phyloP scores from a whole-genome alignment of 1,140 invertebrate species.

The Yoshiicerus persimilis region DNA sequence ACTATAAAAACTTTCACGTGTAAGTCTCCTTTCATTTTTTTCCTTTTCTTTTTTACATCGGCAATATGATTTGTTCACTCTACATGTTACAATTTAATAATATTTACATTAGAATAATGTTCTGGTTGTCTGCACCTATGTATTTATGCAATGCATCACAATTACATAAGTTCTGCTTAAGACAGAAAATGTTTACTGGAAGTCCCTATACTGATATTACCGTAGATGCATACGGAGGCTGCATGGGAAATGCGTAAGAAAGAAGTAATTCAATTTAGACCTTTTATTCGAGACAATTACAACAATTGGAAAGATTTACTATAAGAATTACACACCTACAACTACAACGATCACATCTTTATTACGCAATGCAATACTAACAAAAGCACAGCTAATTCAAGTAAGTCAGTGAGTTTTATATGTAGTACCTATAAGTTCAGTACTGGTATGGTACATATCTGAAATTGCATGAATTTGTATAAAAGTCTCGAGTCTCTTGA shows the following conservation, averaged over 20 bases:
- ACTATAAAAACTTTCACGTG: neutral
- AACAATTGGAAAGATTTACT: neutral
- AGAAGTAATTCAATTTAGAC: neutral
- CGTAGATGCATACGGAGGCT: neutral
- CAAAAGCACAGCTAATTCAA: neutral
- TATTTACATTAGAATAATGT: neutral
- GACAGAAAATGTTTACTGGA: neutral
- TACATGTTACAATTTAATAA: too few relatives aligned
- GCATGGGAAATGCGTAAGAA: neutral
- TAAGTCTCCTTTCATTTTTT: neutral
- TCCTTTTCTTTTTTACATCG: neutral
- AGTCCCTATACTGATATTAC: too few relatives aligned
- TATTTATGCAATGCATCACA: too few relatives aligned
- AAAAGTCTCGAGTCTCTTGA: conserved; percentile 5
- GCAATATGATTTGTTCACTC: too few relatives aligned
- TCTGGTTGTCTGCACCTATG: neutral
- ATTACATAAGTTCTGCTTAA: too few relatives aligned
- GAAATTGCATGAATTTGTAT: neutral
- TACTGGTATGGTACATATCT: neutral
- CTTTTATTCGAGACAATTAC: neutral
- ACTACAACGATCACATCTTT: neutral
- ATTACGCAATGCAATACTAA: neutral
- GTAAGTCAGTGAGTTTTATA: neutral
- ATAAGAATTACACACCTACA: neutral
- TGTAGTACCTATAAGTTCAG: neutral